phyloP scores from a whole-genome alignment of 2,113 vertebrate species.

The Felis catus region DNA sequence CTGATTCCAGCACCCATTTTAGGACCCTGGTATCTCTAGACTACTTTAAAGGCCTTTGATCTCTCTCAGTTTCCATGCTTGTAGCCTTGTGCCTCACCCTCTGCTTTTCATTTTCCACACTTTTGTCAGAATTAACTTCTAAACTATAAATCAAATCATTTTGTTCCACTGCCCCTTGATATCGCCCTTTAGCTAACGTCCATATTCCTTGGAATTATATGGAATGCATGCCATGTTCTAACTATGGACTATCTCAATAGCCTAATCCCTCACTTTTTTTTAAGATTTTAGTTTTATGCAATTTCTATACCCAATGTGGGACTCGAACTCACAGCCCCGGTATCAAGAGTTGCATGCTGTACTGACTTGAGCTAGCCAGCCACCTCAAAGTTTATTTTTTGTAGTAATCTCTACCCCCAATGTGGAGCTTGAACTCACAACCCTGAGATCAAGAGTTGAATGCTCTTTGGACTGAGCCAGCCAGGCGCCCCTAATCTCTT shows the following conservation, averaged over 20 bases:
- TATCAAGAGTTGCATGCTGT: background rate
- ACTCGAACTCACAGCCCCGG: background rate
- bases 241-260: background rate
- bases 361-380: background rate
- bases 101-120: background rate
- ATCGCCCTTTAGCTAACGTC: background rate
- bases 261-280: background rate
- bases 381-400: background rate
- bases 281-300: background rate
- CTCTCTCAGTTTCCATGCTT: background rate
- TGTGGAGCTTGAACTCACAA: background rate
- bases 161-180: background rate
- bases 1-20: background rate
- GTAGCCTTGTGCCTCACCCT: background rate
- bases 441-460: background rate
- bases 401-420: background rate
- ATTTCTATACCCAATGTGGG: background rate
- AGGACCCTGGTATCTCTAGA: background rate
- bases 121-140: background rate
- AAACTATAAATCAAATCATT: background rate
- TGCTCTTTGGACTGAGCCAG: background rate
- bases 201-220: background rate
- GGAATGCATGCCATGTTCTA: background rate
- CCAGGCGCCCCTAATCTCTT: background rate
- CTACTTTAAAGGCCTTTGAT: background rate